These are phyloP conservation scores for Oikopleura dioica DNA, from an alignment of 23 tunicate species.

Conservation along the genomic window DNA sequence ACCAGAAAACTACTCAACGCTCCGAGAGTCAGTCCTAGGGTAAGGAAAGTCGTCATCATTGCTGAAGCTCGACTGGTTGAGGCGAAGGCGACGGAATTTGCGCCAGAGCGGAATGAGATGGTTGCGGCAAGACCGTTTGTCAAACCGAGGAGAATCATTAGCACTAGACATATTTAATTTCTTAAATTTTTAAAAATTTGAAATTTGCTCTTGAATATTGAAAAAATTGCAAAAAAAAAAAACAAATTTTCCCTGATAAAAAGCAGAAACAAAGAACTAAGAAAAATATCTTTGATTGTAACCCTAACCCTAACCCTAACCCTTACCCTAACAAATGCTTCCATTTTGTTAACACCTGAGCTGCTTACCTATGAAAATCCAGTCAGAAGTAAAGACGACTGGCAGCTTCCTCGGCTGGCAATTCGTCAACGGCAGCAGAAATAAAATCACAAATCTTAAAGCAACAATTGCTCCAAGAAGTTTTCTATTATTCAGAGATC, in stretches of 20 bases:
- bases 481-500: not conserved
- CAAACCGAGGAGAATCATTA: not conserved
- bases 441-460: not conserved
- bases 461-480: not conserved
- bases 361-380: not conserved
- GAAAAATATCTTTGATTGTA: too few relatives aligned
- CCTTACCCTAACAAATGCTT: too few relatives aligned
- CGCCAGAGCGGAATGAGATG: not conserved
- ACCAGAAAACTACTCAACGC: not conserved
- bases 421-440: not conserved
- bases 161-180: not conserved
- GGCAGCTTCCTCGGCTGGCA: not conserved
- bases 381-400: not conserved
- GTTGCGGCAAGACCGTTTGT: conserved; percentile 11
- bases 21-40: not conserved
- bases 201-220: too few relatives aligned
- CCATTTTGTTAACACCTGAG: too few relatives aligned
- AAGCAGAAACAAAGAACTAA: too few relatives aligned
- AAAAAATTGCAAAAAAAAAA: too few relatives aligned
- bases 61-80: not conserved
- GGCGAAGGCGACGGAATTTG: not conserved
- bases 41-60: not conserved
- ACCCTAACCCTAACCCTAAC: too few relatives aligned
- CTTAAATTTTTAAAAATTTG: too few relatives aligned
- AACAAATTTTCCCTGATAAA: too few relatives aligned